phyloP scores from a whole-genome alignment of 1,140 invertebrate species.

The Stenopsyche tienmushanensis region DNA sequence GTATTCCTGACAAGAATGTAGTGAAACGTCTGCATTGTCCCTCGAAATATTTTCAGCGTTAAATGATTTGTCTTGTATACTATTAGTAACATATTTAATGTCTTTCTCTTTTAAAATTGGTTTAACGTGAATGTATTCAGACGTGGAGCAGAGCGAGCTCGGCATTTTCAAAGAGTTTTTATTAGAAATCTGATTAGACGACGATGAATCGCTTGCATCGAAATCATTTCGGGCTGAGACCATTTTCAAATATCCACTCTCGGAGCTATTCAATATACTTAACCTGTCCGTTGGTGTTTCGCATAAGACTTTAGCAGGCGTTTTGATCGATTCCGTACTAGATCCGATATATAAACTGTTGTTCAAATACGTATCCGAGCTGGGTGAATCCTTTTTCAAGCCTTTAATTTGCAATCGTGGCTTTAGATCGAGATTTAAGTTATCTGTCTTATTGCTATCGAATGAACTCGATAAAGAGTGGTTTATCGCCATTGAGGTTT shows the following conservation, averaged over 20 bases:
- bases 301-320: slow-evolving; percentile 45
- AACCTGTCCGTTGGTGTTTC: slow-evolving; percentile 50
- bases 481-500: too few relatives aligned
- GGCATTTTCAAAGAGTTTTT: slow-evolving; percentile 42
- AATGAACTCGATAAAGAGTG: neutral
- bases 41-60: slow-evolving; percentile 8
- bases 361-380: slow-evolving; percentile 34
- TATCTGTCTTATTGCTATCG: neutral
- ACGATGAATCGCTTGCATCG: neutral
- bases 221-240: slow-evolving; percentile 45
- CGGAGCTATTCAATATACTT: slow-evolving; percentile 47
- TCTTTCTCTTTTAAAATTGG: slow-evolving; percentile 39
- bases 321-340: slow-evolving; percentile 49
- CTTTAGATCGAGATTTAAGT: slow-evolving; percentile 19
- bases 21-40: slow-evolving; percentile 21
- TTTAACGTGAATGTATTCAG: slow-evolving; percentile 50
- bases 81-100: neutral
- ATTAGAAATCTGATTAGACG: neutral
- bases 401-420: slow-evolving; percentile 43
- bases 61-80: neutral
- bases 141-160: slow-evolving; percentile 30
- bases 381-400: slow-evolving; percentile 37
- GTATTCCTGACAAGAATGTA: slow-evolving; percentile 48
- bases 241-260: slow-evolving; percentile 53
- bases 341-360: slow-evolving; percentile 45